Base-by-base conservation (phyloP, 2,113 vertebrate species). In the Nycticebus coucang region DNA sequence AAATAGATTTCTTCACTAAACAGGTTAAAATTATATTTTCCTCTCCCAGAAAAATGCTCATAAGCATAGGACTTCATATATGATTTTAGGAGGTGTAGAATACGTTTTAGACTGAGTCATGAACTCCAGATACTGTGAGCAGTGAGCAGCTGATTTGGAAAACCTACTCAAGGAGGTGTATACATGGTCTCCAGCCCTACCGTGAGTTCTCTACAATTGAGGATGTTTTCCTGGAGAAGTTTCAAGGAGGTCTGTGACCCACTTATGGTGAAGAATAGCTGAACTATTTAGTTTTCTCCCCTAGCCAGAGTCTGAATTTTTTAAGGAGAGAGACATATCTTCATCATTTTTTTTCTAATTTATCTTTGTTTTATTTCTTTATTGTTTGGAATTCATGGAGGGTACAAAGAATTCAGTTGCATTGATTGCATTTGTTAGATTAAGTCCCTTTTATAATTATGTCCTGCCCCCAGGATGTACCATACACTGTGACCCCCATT, bases 1-100 rank as follows among this genome's bases (percentile, higher is more conserved):
- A 85, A 91, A 28, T 85, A 18, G 22, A 68, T n/a, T 96, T 92
- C 30, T 78, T 93, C 91, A 33, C 12, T 92, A 92, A 57, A 11
- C 9, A 74, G 45, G 66, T 50, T 85, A 50, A 81, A 89, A 62
- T 87, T 59, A 92, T 35, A 4, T 18, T 78, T 53, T 89, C 15
- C 93, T 33, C 81, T 91, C 37, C 15, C 45, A 87, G 33, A 95
- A 90, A 94, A 62, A 86, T 35, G 15, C 28, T 37, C 59, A 88
- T 81, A 60, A 88, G 60, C 7, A 75, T 37, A 66, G 17, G 81
- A 72, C n/a, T 95, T 83, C 80, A 41, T 37, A 24, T 37, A 37
- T n/a, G 7, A 77, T 84, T 77, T 69, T 2, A 15, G 81, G 19
- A 18, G 8, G 6, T 12, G 15, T 53, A 64, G 14, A 17, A 57